A percentile compares a stretch with the other conserved stretches of the same genome.
phyloP scores from a whole-genome alignment of 2,797 vertebrate genomes.

The Calcarius lapponicus region DNA sequence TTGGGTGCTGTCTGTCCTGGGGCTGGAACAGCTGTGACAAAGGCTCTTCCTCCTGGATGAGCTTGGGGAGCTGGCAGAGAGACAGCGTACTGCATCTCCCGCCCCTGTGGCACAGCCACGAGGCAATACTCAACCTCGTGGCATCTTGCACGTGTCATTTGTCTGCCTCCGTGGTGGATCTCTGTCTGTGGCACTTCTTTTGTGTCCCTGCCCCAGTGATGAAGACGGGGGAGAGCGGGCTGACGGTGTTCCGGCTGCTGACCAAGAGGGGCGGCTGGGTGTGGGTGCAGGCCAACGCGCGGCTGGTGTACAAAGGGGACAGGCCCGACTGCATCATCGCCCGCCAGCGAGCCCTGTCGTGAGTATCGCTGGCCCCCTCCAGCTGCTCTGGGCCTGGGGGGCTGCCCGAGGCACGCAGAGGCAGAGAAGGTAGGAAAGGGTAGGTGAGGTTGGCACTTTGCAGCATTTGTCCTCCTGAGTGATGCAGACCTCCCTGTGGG shows the following conservation, averaged over 20 bases:
- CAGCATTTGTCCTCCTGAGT: background rate
- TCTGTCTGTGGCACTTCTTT: background rate
- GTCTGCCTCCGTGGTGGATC: rapidly evolving
- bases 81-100: background rate
- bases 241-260: slow-evolving; percentile 83
- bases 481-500: rapidly evolving
- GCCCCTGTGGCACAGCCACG: rapidly evolving
- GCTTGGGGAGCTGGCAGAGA: rapidly evolving
- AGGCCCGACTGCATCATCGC: slow-evolving; percentile 85
- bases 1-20: rapidly evolving
- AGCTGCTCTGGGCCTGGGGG: rapidly evolving
- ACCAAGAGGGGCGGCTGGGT: slow-evolving; percentile 84
- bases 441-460: background rate
- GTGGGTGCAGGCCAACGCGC: slow-evolving; percentile 85
- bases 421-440: background rate
- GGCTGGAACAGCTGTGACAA: background rate
- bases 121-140: rapidly evolving
- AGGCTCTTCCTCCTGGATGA: background rate
- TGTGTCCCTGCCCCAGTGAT: slow-evolving; percentile 75
- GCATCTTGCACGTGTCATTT: rapidly evolving
- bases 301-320: slow-evolving; percentile 82
- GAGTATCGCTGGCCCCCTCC: slow-evolving; percentile 28
- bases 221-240: slow-evolving; percentile 83
- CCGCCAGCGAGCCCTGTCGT: slow-evolving; percentile 82
- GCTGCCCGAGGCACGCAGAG: rapidly evolving